These are phyloP conservation scores for Onychostoma macrolepis DNA, from an alignment of 2,113 vertebrate species.

Conservation along the genomic window DNA sequence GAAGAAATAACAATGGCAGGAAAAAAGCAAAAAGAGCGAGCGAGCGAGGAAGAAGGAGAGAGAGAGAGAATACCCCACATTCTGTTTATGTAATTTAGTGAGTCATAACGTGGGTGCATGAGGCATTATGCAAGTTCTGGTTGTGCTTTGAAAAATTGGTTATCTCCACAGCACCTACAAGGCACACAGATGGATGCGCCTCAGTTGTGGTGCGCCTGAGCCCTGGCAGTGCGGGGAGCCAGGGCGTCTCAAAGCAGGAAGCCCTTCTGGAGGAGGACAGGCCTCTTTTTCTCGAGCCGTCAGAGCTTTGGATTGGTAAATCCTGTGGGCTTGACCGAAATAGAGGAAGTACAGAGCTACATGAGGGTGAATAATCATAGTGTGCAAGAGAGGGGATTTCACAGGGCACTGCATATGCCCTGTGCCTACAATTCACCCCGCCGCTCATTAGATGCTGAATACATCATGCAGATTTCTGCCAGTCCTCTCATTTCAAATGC, in stretches of 20 bases:
- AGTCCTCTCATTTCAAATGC: constrained; percentile 55
- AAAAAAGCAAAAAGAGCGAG: constrained; percentile 7
- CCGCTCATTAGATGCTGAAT: constrained; percentile 55
- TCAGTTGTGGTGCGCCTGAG: constrained; percentile 22
- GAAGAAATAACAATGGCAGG: constrained; percentile 33
- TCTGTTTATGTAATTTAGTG: constrained; percentile 61
- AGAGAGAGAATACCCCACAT: constrained; percentile 53
- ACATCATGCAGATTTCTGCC: constrained; percentile 54
- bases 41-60: not conserved
- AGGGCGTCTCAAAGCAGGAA: constrained; percentile 32
- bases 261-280: constrained; percentile 33
- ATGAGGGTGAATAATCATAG: constrained; percentile 46
- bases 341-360: constrained; percentile 25
- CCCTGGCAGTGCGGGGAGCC: constrained; percentile 30
- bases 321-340: constrained; percentile 51
- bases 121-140: constrained; percentile 60
- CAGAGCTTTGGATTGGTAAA: constrained; percentile 47
- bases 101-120: constrained; percentile 59
- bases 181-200: constrained; percentile 41
- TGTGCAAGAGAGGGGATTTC: constrained; percentile 42
- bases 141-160: constrained; percentile 58
- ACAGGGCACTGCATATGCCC: constrained; percentile 48
- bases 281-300: constrained; percentile 33
- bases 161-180: constrained; percentile 55
- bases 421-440: constrained; percentile 47